Evolutionary conservation across 2,797 vertebrate species (phyloP).

Genomic region (Hephaestus fuliginosus): DNA sequence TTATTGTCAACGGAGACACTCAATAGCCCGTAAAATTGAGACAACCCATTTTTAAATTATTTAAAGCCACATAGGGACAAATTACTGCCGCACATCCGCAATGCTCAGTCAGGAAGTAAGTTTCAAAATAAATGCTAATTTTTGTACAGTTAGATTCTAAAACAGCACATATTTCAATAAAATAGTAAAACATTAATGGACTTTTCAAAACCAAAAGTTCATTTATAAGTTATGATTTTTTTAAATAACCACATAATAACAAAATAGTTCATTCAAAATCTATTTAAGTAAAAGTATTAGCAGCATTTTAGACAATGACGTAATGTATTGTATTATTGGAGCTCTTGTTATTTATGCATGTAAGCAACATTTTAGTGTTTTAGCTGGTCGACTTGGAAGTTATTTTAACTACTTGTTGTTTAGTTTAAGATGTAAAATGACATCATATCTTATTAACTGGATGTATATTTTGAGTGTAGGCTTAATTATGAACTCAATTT

Average conservation of each 20-base stretch:
- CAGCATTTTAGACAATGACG: neutral
- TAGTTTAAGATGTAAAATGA: neutral
- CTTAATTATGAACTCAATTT: no score
- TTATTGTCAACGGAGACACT: rapidly evolving
- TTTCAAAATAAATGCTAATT: constrained; percentile 53
- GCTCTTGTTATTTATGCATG: neutral
- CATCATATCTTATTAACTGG: no score
- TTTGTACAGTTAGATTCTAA: no score
- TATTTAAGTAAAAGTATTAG: neutral
- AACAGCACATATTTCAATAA: no score
- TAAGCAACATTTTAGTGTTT: neutral
- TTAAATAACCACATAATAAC: neutral
- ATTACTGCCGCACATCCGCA: neutral
- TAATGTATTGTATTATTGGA: neutral
- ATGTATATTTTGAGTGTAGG: no score
- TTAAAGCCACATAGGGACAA: neutral
- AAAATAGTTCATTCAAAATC: neutral
- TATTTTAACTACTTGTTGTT: neutral
- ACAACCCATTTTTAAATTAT: neutral
- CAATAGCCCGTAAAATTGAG: neutral
- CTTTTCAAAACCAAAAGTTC: no score
- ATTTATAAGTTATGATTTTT: neutral
- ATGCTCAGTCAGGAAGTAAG: no score
- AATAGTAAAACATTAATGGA: no score
- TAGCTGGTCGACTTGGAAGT: neutral